A percentile compares a stretch with the other conserved stretches of the same genome.
These are phyloP conservation scores for Nasonia oneida DNA, from an alignment of 2,888 invertebrate genomes.

Conservation along the genomic window DNA sequence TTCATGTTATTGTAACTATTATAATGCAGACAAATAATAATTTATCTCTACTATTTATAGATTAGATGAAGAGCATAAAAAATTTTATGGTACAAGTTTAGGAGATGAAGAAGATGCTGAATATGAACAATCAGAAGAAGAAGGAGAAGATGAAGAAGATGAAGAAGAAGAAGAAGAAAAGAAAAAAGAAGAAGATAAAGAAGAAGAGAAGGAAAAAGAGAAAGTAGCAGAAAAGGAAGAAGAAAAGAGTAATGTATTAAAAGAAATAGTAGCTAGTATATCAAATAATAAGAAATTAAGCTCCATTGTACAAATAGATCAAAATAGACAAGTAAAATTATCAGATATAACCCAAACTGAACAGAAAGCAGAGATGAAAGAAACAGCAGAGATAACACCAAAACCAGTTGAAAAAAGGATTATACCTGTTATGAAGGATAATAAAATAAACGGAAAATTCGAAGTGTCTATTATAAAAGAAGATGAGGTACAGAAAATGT, in stretches of 20 bases:
- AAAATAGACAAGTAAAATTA: background rate
- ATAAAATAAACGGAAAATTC: slow-evolving; percentile 61
- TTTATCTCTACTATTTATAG: slow-evolving; percentile 60
- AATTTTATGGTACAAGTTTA: slow-evolving; percentile 67
- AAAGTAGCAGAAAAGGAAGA: slow-evolving; percentile 3
- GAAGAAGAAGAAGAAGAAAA: slow-evolving; percentile 46
- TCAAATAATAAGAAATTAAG: background rate
- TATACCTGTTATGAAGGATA: slow-evolving; percentile 43
- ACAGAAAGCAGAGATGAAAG: slow-evolving; percentile 24
- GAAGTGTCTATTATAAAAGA: slow-evolving; percentile 57
- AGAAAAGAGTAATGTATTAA: background rate
- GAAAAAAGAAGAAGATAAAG: slow-evolving; percentile 63
- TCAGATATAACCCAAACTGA: slow-evolving; percentile 12
- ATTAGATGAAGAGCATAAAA: slow-evolving; percentile 67
- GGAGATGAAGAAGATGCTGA: slow-evolving; percentile 62
- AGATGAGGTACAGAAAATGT: slow-evolving; percentile 50
- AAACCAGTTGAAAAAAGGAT: background rate
- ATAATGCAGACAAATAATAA: background rate
- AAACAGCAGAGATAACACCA: background rate
- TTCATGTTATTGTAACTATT: background rate
- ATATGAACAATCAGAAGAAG: slow-evolving; percentile 62
- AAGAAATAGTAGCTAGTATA: background rate
- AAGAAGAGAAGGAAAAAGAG: slow-evolving; percentile 51
- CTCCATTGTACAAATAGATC: slow-evolving; percentile 11
- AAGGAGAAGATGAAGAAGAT: slow-evolving; percentile 60